A percentile compares a stretch with the other conserved stretches of the same genome.
These are phyloP conservation scores for Heliconius himera DNA, from an alignment of 1,140 invertebrate species.

Conservation along the genomic window DNA sequence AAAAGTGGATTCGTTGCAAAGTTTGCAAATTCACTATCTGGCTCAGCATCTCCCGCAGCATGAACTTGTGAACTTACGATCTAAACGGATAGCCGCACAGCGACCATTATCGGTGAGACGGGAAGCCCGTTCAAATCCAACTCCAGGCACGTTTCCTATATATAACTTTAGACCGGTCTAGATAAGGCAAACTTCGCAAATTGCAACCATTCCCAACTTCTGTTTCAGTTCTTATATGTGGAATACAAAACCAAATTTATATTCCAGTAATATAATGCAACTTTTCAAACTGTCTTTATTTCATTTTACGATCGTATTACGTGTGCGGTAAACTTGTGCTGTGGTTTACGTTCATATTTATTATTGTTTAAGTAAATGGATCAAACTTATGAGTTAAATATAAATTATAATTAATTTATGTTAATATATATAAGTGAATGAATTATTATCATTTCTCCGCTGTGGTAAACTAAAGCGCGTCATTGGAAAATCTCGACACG, in stretches of 20 bases:
- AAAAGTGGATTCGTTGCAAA: slow-evolving; percentile 25
- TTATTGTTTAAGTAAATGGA: background rate
- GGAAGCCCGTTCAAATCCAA: slow-evolving; percentile 41
- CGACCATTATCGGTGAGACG: slow-evolving; percentile 36
- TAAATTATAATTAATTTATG: too few relatives aligned
- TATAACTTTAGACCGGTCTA: slow-evolving; percentile 41
- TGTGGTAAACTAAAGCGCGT: too few relatives aligned
- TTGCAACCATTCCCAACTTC: slow-evolving; percentile 39
- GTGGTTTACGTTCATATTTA: background rate
- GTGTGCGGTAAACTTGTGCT: background rate
- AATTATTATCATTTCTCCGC: too few relatives aligned
- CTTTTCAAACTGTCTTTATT: slow-evolving; percentile 24
- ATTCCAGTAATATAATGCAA: slow-evolving; percentile 24
- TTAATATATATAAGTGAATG: too few relatives aligned
- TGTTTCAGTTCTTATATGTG: slow-evolving; percentile 37
- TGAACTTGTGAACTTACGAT: slow-evolving; percentile 32
- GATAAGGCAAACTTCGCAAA: slow-evolving; percentile 44
- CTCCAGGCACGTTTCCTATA: slow-evolving; percentile 43
- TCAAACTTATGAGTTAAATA: background rate
- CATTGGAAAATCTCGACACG: too few relatives aligned
- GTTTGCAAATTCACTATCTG: slow-evolving; percentile 26
- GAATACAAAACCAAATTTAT: slow-evolving; percentile 36
- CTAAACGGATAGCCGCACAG: slow-evolving; percentile 35
- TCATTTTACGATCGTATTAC: background rate
- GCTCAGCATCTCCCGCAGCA: slow-evolving; percentile 18